These are phyloP conservation scores for Acropora tenuis DNA, from an alignment of 64 coral and sea anemone species.

Conservation along the genomic window DNA sequence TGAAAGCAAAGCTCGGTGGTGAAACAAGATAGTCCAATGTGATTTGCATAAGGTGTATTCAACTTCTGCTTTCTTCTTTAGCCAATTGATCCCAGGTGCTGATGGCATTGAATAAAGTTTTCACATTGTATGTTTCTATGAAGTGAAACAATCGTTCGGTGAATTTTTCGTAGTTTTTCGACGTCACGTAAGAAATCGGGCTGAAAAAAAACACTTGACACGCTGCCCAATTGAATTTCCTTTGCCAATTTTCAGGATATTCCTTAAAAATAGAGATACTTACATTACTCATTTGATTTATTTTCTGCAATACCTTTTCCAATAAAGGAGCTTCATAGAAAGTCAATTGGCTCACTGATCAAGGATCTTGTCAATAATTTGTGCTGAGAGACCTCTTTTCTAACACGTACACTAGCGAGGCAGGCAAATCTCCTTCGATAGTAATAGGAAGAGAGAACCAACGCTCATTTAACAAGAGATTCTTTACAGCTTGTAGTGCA, in stretches of 20 bases:
- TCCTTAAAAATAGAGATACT: neutral
- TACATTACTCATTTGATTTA: neutral
- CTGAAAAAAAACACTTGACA: too few relatives aligned
- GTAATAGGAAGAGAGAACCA: neutral
- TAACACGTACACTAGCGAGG: neutral
- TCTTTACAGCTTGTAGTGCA: neutral
- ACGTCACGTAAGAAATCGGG: too few relatives aligned
- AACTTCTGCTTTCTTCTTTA: too few relatives aligned
- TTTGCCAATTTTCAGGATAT: neutral
- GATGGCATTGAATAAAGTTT: too few relatives aligned
- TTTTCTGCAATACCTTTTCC: neutral
- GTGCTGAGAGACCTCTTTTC: neutral
- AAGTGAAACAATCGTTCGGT: too few relatives aligned
- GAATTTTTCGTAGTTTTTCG: too few relatives aligned
- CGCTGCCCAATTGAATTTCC: too few relatives aligned
- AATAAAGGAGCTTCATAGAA: neutral
- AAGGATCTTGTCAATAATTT: neutral
- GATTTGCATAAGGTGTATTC: too few relatives aligned
- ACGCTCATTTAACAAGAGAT: neutral
- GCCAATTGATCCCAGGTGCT: too few relatives aligned
- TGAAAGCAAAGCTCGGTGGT: too few relatives aligned
- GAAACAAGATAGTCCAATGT: too few relatives aligned
- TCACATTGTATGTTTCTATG: too few relatives aligned
- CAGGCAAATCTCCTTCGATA: neutral
- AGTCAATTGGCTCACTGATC: neutral